These are phyloP conservation scores for Aurelia sp. DNA, from an alignment of 30 jellyfish, hydroid and myxozoan species.

Conservation along the genomic window DNA sequence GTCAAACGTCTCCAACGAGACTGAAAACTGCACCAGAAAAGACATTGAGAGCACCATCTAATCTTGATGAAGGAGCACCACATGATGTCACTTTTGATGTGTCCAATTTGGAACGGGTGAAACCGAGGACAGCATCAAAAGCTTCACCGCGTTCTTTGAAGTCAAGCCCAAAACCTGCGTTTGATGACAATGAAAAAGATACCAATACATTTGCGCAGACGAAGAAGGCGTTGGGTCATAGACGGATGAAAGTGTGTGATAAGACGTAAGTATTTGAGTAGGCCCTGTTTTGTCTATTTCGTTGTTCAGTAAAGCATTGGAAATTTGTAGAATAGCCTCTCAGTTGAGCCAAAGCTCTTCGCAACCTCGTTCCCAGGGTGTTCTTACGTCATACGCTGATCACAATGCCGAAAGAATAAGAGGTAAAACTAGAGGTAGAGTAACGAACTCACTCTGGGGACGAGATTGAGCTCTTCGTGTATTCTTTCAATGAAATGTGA, in stretches of 20 bases:
- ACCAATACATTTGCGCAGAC: conserved; percentile 42
- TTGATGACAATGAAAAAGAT: not conserved
- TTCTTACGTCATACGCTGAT: no score
- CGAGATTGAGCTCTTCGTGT: not conserved
- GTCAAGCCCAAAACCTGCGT: not conserved
- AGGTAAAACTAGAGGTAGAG: no score
- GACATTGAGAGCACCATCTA: not conserved
- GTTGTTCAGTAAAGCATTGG: not conserved
- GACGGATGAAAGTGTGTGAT: conserved; percentile 21
- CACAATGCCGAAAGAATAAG: no score
- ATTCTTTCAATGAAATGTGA: no score
- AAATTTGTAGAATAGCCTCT: not conserved
- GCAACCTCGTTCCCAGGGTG: no score
- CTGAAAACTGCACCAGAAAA: conserved; percentile 69
- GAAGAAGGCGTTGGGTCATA: conserved; percentile 2
- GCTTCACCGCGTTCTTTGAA: conserved; percentile 16
- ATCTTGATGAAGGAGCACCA: conserved; percentile 5
- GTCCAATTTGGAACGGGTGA: not conserved
- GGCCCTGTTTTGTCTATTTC: not conserved
- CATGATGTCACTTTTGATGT: conserved; percentile 33
- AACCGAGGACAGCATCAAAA: conserved; percentile 30
- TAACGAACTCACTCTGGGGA: no score
- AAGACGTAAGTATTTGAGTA: conserved; percentile 35
- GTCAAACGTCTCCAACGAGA: conserved; percentile 52
- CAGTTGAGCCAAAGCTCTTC: not conserved